Base-by-base conservation (phyloP, 1,140 invertebrate genomes). In the Lethocerus indicus region DNA sequence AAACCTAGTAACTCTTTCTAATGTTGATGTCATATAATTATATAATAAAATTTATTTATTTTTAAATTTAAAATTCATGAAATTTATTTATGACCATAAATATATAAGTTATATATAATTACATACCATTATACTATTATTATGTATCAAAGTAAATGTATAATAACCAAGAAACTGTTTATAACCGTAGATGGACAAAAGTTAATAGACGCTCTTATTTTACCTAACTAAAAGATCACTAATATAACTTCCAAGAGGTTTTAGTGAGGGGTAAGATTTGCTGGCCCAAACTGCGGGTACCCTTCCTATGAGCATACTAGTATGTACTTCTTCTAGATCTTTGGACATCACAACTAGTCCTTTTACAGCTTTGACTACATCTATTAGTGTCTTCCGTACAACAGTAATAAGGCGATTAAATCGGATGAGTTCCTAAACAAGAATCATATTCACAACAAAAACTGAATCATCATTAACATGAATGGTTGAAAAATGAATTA, bases 211-310 rank as follows among this genome's bases (percentile, higher is more conserved):
- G n/a, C n/a, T n/a, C n/a, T n/a, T 7, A 41, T 2, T 62, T 67
- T 65, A 64, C 83, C 74, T 76, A 54, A 70, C 59, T 57, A 88
- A 54, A 65, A 82, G 74, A 69, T 97, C 91, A 29, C 71, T 76
- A 18, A 95, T 71, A 61, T 96, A 97, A 52, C 85, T 86, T 40
- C 85, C 87, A 4, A 97, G 67, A 0, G 88, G 87, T 62, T 95
- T 97, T 42, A 94, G 69, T 20, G 87, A 87, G 1, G 90, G 89
- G 67, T 95, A 97, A 13, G 90, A 90, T 62, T 79, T 86, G 54
- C 69, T 72, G n/a, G 75, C 71, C 91, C 91, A 96, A 40, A 73
- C 70, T 13, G 59, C 63, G 1, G 91, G 90, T 44, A 94, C 78
- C 63, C 76, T 77, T 21, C 84, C 83, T 53, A 84, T 75, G 39